Evolutionary conservation across 92 coral and sea anemone genomes (phyloP).

Genomic region (Muricea muricata): DNA sequence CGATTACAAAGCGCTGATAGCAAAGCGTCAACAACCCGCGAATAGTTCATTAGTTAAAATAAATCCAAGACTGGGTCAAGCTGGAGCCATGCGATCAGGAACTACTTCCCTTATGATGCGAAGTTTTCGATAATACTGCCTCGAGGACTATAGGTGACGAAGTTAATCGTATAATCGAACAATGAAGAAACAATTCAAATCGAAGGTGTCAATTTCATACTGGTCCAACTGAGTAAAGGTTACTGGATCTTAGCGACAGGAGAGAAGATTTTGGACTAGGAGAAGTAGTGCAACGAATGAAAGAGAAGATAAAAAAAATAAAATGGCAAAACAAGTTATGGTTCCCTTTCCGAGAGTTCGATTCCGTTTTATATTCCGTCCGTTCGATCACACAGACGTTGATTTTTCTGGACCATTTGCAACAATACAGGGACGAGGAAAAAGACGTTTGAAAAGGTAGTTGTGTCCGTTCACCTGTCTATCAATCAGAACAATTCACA

Average conservation of each 20-base stretch:
- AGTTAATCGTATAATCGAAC: constrained; percentile 57
- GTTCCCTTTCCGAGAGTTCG: too few relatives aligned
- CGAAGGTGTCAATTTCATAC: constrained; percentile 58
- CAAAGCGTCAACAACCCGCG: constrained; percentile 33
- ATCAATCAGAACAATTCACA: constrained; percentile 42
- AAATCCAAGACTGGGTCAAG: constrained; percentile 44
- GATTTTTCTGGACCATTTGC: too few relatives aligned
- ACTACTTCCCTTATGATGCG: constrained; percentile 50
- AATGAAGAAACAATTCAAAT: constrained; percentile 64
- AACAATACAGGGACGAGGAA: too few relatives aligned
- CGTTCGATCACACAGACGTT: too few relatives aligned
- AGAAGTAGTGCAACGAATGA: constrained; percentile 16
- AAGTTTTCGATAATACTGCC: constrained; percentile 61
- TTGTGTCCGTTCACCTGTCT: constrained; percentile 54
- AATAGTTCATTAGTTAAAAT: constrained; percentile 46
- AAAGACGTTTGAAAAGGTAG: too few relatives aligned
- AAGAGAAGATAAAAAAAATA: not conserved
- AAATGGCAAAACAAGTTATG: not conserved
- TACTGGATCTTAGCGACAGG: constrained; percentile 62
- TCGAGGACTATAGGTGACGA: not conserved
- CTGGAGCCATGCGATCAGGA: constrained; percentile 49
- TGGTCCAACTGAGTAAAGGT: constrained; percentile 48
- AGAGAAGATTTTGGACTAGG: constrained; percentile 62
- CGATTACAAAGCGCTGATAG: constrained; percentile 51
- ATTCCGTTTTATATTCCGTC: too few relatives aligned